Conservation (phyloP, 35 echinoderm and acorn worm genomes). For the Ophiothrix spiculata region DNA sequence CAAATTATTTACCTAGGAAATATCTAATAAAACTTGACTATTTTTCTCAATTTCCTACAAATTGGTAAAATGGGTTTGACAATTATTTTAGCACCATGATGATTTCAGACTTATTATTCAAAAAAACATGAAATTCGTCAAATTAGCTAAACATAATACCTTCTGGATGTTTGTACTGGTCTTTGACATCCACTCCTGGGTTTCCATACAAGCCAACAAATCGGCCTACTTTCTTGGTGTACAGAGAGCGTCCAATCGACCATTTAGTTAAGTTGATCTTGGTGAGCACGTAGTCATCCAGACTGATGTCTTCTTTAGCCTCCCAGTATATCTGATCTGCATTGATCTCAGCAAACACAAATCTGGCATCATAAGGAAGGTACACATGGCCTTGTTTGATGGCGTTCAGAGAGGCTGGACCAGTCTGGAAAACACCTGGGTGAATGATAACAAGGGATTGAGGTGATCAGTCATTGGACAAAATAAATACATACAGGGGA, state of each 20-base stretch:
- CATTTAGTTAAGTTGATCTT: background rate
- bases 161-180: background rate
- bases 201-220: too few species aligned
- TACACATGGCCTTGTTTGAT: slow-evolving; percentile 69
- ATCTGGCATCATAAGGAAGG: slow-evolving; percentile 57
- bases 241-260: background rate
- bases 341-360: slow-evolving; percentile 86
- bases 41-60: background rate
- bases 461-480: too few species aligned
- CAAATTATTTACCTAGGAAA: too few species aligned
- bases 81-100: background rate
- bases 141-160: too few species aligned
- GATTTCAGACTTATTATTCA: too few species aligned
- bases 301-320: background rate
- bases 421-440: slow-evolving; percentile 68
- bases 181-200: background rate
- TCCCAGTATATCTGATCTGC: slow-evolving; percentile 62
- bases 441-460: too few species aligned
- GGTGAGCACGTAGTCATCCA: background rate
- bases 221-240: background rate
- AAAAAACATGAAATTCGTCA: too few species aligned
- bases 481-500: too few species aligned
- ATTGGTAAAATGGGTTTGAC: background rate
- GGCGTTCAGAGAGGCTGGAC: slow-evolving; percentile 60
- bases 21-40: background rate